phyloP scores from a whole-genome alignment of 1,140 invertebrate species.

The Pseudomyrmex dendroicus region DNA sequence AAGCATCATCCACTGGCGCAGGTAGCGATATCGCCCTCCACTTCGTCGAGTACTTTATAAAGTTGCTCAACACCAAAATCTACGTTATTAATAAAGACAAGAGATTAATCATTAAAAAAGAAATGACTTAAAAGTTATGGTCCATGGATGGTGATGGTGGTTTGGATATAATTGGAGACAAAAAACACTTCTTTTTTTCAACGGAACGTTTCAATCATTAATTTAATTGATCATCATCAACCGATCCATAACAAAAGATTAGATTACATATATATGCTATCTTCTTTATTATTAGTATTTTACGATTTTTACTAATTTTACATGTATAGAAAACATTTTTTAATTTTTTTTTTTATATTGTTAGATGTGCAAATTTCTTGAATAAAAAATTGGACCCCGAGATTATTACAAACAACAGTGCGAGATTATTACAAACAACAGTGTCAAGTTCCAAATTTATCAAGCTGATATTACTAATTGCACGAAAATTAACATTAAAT shows the following conservation, averaged over 20 bases:
- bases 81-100: not conserved
- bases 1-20: slow-evolving; percentile 68
- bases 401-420: not conserved
- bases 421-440: not conserved
- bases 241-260: too few species aligned
- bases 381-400: not conserved
- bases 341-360: too few species aligned
- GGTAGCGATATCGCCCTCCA: slow-evolving; percentile 18
- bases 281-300: too few species aligned
- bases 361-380: not conserved
- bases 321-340: too few species aligned
- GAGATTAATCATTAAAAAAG: not conserved
- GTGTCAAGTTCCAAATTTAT: not conserved
- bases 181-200: too few species aligned
- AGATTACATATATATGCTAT: too few species aligned
- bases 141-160: too few species aligned
- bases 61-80: not conserved
- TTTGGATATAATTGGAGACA: too few species aligned
- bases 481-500: slow-evolving; percentile 22
- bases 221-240: too few species aligned
- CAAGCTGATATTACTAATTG: not conserved
- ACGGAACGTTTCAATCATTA: too few species aligned
- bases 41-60: slow-evolving; percentile 4
- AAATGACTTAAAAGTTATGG: too few species aligned
- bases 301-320: too few species aligned